These are phyloP conservation scores for Apotomis turbidana DNA, from an alignment of 2,888 invertebrate species.

Conservation along the genomic window DNA sequence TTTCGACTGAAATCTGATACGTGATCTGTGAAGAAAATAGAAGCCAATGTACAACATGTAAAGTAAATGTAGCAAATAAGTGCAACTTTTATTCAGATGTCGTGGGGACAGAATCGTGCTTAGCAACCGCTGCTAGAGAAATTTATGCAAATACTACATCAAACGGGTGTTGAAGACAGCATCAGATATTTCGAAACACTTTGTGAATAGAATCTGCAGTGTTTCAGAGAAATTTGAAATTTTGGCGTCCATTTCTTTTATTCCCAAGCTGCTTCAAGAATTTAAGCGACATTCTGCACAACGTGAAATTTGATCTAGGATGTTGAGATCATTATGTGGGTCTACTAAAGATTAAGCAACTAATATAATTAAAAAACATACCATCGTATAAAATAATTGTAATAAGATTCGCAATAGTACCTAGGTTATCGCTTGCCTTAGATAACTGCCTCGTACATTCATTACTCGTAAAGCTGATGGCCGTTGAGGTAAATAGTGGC, in stretches of 20 bases:
- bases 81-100: constrained; percentile 32
- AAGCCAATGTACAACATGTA: constrained; percentile 11
- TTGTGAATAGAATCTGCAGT: constrained; percentile 9
- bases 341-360: no score
- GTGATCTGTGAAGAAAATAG: constrained; percentile 31
- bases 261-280: no score
- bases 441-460: no score
- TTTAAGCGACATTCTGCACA: no score
- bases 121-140: constrained; percentile 23
- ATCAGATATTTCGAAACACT: constrained; percentile 20
- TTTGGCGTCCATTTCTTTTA: constrained; percentile 12
- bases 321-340: no score
- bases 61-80: constrained; percentile 29
- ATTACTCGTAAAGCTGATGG: no score
- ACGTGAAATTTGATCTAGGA: no score
- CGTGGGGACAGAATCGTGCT: constrained; percentile 25
- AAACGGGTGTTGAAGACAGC: constrained; percentile 32
- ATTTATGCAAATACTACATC: constrained; percentile 35
- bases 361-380: no score
- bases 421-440: no score
- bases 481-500: no score
- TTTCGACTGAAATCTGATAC: constrained; percentile 20
- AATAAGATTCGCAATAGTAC: no score
- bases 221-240: constrained; percentile 10
- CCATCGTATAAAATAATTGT: no score